Evolutionary conservation across 2,888 invertebrate species (phyloP).

Genomic region (Argyresthia goedartella): DNA sequence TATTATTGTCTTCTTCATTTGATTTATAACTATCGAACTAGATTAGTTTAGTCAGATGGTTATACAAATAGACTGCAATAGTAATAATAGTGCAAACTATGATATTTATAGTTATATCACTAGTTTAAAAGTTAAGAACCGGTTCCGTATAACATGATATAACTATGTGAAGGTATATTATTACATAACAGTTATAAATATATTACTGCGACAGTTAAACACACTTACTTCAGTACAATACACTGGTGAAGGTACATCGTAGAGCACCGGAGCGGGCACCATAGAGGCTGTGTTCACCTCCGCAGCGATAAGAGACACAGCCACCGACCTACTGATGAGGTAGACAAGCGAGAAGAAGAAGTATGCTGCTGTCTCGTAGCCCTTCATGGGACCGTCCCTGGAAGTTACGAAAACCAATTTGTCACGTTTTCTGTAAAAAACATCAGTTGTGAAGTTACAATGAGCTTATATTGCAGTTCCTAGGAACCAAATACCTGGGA

Average conservation of each 20-base stretch:
- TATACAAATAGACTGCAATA: too few relatives aligned
- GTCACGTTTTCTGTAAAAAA: neutral
- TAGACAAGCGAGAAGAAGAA: conserved; percentile 77
- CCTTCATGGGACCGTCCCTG: conserved; percentile 52
- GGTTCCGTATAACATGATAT: too few relatives aligned
- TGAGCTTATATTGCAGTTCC: neutral
- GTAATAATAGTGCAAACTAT: too few relatives aligned
- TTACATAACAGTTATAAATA: too few relatives aligned
- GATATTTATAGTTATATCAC: too few relatives aligned
- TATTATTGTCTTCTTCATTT: too few relatives aligned
- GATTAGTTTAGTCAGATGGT: too few relatives aligned
- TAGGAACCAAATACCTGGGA: neutral
- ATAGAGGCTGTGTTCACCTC: conserved; percentile 70
- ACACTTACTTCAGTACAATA: conserved; percentile 73
- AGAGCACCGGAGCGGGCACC: conserved; percentile 69
- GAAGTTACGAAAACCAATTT: neutral
- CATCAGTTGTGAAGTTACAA: neutral
- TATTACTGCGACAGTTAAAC: too few relatives aligned
- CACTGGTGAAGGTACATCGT: conserved; percentile 73
- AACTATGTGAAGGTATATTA: too few relatives aligned
- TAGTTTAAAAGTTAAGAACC: too few relatives aligned
- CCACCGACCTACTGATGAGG: conserved; percentile 70
- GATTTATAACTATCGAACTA: too few relatives aligned
- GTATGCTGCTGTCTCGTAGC: conserved; percentile 70
- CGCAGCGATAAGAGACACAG: conserved; percentile 74